Base-by-base conservation (phyloP, 2,888 invertebrate species). In the Nephrotoma guestfalica region DNA sequence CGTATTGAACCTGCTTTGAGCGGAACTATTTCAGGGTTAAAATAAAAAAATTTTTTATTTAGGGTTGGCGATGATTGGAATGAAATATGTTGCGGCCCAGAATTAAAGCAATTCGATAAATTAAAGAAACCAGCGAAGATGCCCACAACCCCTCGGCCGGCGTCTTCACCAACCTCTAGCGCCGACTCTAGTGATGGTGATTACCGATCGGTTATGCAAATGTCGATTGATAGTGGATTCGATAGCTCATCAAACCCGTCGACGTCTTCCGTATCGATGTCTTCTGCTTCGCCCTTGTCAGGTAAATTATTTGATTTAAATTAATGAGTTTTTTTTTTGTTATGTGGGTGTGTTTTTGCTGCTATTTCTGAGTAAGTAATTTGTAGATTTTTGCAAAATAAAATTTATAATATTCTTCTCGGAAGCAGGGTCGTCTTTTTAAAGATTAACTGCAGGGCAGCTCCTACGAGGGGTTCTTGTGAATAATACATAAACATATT, bases 161-260 rank as follows among this genome's bases (percentile, higher is more conserved):
- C 89, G 84, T 88, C 88, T 13, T 88, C 88, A 40, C 87, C 88
- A 13, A 57, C 57, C 9, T 87, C 86, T 5, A 87, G 88, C 87
- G 85, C 87, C 88, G 2, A 89, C 89, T 83, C 51, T 1, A 86
- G 40, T 57, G 86, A 57, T 18, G 71, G 15, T 7, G 42, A 86
- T 57, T 41, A 86, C 11, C 18, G 43, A 45, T 85, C 85, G 18
- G 85, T 85, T 45, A 85, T 57, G 41, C 86, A 42, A 86, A 86
- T 86, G 86, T 83, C 42, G 83, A 86, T 86, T 11, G 91, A 91
- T 87, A 90, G 91, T 6, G 91, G 91, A 0, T 91, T 91, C 86
- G 91, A 91, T 86, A 90, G 90, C 42, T 90, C 90, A 57, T 88
- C 88, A 9, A 88, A 88, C 41, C 87, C 87, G 86, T 84, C 87